phyloP scores from a whole-genome alignment of 2,113 vertebrate genomes.

The Aegypius monachus region DNA sequence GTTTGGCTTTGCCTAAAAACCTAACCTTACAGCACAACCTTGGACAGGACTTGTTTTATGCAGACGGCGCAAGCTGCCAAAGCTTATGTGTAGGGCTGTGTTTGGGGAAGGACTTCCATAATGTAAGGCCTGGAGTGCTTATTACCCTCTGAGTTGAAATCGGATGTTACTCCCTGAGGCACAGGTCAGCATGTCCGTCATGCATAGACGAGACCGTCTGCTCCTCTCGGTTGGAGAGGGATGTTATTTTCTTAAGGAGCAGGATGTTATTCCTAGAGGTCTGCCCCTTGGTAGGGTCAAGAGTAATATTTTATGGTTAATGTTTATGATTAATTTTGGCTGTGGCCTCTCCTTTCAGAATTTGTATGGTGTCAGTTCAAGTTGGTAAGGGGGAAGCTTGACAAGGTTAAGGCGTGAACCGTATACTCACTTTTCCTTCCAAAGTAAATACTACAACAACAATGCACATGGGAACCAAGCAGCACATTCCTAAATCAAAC shows the following conservation, averaged over 20 bases:
- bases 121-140: background rate
- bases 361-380: slow-evolving; percentile 48
- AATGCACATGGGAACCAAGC: slow-evolving; percentile 45
- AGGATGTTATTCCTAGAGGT: slow-evolving; percentile 74
- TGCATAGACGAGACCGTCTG: slow-evolving; percentile 28
- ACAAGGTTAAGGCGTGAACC: slow-evolving; percentile 67
- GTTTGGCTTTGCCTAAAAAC: background rate
- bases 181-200: slow-evolving; percentile 40
- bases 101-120: background rate
- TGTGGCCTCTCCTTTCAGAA: slow-evolving; percentile 66
- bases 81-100: background rate
- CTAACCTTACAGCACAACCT: background rate
- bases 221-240: slow-evolving; percentile 49
- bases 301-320: slow-evolving; percentile 68
- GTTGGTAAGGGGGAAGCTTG: slow-evolving; percentile 41
- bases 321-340: slow-evolving; percentile 72
- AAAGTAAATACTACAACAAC: slow-evolving; percentile 56
- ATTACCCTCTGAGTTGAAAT: slow-evolving; percentile 8
- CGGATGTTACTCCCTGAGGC: slow-evolving; percentile 44
- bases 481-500: slow-evolving; percentile 59
- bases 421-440: slow-evolving; percentile 31
- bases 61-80: background rate
- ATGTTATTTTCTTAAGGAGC: slow-evolving; percentile 72
- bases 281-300: slow-evolving; percentile 65
- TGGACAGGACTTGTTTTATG: background rate